These are phyloP conservation scores for Pseudomyrmex pallidus DNA, from an alignment of 1,140 invertebrate species.

Conservation along the genomic window DNA sequence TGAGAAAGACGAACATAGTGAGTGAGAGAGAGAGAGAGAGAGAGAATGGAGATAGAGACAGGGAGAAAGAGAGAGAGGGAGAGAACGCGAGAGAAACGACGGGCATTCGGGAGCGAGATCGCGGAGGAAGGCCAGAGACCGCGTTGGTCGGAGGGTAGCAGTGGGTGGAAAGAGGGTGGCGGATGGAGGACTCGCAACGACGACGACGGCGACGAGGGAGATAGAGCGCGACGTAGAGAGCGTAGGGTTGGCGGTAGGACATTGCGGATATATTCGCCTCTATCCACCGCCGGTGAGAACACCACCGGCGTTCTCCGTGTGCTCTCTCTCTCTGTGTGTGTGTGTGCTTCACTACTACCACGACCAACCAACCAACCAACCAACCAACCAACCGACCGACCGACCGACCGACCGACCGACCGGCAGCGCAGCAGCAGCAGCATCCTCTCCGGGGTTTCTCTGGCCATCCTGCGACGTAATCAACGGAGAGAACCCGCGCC, in stretches of 20 bases:
- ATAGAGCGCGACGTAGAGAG: conserved; percentile 63
- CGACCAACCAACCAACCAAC: too few relatives aligned
- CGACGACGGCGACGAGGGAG: conserved; percentile 48
- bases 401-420: conserved; percentile 40
- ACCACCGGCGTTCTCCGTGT: conserved; percentile 60
- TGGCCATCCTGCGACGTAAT: conserved; percentile 85
- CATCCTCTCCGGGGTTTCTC: conserved; percentile 79
- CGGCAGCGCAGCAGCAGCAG: conserved; percentile 53
- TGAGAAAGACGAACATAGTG: conserved; percentile 42
- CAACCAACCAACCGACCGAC: too few relatives aligned
- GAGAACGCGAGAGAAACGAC: conserved; percentile 19
- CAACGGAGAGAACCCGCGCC: conserved; percentile 82
- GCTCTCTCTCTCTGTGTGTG: not conserved
- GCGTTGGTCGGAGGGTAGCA: conserved; percentile 42
- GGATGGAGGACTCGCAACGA: conserved; percentile 46
- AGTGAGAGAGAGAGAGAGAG: conserved; percentile 27
- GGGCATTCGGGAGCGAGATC: conserved; percentile 34
- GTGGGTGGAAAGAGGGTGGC: conserved; percentile 32
- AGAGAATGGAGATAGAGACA: conserved; percentile 49
- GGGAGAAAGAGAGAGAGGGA: conserved; percentile 12
- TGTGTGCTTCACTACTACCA: too few relatives aligned
- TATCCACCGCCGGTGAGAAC: conserved; percentile 71
- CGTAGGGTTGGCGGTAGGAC: conserved; percentile 81
- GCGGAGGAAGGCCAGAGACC: conserved; percentile 41
- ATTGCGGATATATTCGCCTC: conserved; percentile 84